Percentiles rank a stretch among this genome's conserved stretches.
These are phyloP conservation scores for Coilia nasus DNA, from an alignment of 2,797 vertebrate genomes.

Conservation along the genomic window DNA sequence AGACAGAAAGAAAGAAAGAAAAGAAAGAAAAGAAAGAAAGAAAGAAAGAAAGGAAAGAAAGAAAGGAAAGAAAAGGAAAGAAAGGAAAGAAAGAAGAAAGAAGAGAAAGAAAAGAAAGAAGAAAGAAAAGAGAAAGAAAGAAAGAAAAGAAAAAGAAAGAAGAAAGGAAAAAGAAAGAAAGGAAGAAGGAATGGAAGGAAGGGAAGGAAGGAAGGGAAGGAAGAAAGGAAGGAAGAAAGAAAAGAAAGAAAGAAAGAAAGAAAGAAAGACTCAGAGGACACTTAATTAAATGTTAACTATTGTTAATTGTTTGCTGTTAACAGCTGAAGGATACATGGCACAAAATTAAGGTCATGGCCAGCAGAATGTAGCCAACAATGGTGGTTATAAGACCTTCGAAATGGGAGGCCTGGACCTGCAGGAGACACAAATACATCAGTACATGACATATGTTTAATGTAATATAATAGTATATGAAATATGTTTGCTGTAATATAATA, in stretches of 20 bases:
- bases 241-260: background rate
- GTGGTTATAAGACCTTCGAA: constrained; percentile 98
- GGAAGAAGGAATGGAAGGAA: no score
- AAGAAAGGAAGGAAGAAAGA: background rate
- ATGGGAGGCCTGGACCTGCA: constrained; percentile 93
- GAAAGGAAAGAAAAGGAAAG: background rate
- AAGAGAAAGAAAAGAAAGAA: background rate
- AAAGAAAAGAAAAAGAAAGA: background rate
- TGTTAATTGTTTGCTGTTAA: background rate
- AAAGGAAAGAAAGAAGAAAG: no score
- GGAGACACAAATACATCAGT: background rate
- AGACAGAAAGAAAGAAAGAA: background rate
- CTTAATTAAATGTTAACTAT: no score
- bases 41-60: background rate
- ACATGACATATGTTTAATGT: background rate
- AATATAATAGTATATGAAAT: no score
- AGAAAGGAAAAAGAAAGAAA: background rate
- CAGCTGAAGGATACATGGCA: constrained; percentile 94
- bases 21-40: no score
- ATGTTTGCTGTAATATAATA: no score
- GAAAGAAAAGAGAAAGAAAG: background rate
- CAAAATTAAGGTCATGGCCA: constrained; percentile 94
- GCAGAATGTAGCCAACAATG: constrained; percentile 94
- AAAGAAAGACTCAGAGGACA: no score
- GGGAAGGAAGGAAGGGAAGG: background rate